These are phyloP conservation scores for Tupaia tana DNA, from an alignment of 2,113 vertebrate species.

Conservation along the genomic window DNA sequence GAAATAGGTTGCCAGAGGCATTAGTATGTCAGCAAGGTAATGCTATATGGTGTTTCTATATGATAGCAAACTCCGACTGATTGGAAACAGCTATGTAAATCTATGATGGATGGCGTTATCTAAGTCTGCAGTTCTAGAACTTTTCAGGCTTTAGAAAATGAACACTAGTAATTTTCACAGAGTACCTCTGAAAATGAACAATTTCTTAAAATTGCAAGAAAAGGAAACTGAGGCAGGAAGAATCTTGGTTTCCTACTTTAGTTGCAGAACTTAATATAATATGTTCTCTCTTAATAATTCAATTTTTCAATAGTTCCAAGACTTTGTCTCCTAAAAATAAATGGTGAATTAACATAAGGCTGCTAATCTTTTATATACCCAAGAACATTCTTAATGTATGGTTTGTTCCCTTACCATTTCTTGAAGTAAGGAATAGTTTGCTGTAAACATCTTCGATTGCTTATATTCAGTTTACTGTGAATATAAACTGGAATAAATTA, in stretches of 20 bases:
- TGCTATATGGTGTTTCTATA: not conserved
- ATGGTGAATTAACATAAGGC: not conserved
- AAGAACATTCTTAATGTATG: not conserved
- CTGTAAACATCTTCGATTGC: not conserved
- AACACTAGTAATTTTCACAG: not conserved
- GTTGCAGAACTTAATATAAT: not conserved
- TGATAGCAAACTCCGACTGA: conserved; percentile 7
- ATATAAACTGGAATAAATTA: not conserved
- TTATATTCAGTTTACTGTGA: not conserved
- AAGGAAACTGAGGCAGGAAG: not conserved
- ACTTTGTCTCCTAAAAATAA: not conserved
- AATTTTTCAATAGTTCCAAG: not conserved
- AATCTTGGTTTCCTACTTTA: not conserved
- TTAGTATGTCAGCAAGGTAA: conserved; percentile 37
- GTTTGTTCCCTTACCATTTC: not conserved
- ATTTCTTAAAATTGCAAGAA: not conserved
- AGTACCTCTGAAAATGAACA: not conserved
- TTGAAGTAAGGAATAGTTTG: not conserved
- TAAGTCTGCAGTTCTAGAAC: not conserved
- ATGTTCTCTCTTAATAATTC: not conserved
- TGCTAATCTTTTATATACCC: not conserved
- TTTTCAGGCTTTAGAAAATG: not conserved
- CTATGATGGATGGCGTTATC: not conserved
- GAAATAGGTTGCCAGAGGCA: conserved; percentile 7
- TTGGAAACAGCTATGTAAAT: not conserved